phyloP scores from a whole-genome alignment of 2,888 invertebrate genomes.

The Drosophila antonietae region DNA sequence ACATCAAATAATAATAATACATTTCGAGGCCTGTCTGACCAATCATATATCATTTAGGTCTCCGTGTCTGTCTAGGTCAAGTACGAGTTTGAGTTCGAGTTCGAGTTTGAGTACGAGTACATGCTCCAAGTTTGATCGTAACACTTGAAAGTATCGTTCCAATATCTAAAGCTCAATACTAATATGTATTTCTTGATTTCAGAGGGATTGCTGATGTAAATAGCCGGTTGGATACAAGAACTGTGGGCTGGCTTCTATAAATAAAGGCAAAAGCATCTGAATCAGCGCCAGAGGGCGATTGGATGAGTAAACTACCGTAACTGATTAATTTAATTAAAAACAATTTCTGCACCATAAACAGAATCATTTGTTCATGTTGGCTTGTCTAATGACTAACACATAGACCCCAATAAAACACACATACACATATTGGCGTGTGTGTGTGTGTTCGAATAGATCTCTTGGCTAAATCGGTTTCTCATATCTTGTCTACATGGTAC shows the following conservation, averaged over 20 bases:
- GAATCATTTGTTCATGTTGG: constrained; percentile 67
- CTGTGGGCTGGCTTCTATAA: constrained; percentile 41
- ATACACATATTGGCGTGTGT: constrained; percentile 12
- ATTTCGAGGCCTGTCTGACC: constrained; percentile 35
- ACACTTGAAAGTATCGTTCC: constrained; percentile 52
- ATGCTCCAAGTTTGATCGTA: constrained; percentile 44
- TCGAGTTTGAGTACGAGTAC: constrained; percentile 28
- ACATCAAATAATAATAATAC: constrained; percentile 31
- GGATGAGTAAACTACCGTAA: constrained; percentile 68
- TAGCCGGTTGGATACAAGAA: constrained; percentile 52
- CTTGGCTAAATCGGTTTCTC: constrained; percentile 37
- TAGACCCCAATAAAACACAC: constrained; percentile 18
- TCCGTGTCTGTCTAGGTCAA: constrained; percentile 28
- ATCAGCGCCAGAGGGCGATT: constrained; percentile 48
- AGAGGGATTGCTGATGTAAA: constrained; percentile 30
- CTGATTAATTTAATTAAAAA: constrained; percentile 78
- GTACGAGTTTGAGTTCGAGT: constrained; percentile 18
- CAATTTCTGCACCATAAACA: constrained; percentile 75
- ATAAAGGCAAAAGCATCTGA: constrained; percentile 52
- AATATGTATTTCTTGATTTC: constrained; percentile 36
- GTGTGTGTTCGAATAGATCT: constrained; percentile 13
- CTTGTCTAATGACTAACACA: constrained; percentile 52
- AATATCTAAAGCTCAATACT: constrained; percentile 34
- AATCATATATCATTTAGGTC: constrained; percentile 21
- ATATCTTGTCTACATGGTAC: constrained; percentile 36